These are phyloP conservation scores for Eulithis testata DNA, from an alignment of 2,888 invertebrate species.

Conservation along the genomic window DNA sequence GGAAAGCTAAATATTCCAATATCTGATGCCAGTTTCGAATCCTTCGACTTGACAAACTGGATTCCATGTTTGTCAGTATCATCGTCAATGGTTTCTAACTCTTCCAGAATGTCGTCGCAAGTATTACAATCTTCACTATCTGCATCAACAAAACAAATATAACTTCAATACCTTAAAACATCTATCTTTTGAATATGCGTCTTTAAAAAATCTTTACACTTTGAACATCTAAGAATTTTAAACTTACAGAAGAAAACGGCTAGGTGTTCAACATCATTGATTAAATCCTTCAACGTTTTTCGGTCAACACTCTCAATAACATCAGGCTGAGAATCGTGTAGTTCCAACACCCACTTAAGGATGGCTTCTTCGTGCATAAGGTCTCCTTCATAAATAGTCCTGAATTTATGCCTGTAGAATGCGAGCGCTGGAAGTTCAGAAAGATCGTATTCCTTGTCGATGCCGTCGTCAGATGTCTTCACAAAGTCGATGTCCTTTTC, in stretches of 20 bases:
- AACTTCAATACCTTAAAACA: too few relatives aligned
- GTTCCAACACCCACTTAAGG: conserved; percentile 94
- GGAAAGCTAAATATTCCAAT: conserved; percentile 97
- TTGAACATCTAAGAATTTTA: neutral
- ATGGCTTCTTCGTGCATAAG: conserved; percentile 96
- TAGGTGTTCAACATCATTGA: conserved; percentile 95
- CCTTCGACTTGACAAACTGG: conserved; percentile 96
- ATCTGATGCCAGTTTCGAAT: conserved; percentile 94
- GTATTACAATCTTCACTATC: conserved; percentile 93
- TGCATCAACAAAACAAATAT: conserved; percentile 57
- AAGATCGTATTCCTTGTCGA: conserved; percentile 94
- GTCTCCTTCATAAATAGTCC: conserved; percentile 94
- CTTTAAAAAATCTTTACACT: too few relatives aligned
- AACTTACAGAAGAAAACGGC: conserved; percentile 96
- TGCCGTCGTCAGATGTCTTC: conserved; percentile 94
- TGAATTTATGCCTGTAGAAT: conserved; percentile 94
- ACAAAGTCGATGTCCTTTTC: conserved; percentile 96
- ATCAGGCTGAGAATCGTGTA: conserved; percentile 93
- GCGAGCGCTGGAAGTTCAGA: conserved; percentile 92
- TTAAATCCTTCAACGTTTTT: conserved; percentile 94
- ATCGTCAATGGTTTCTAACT: conserved; percentile 95
- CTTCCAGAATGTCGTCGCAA: conserved; percentile 93
- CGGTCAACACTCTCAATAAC: conserved; percentile 96
- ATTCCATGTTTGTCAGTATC: conserved; percentile 97
- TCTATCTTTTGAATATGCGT: too few relatives aligned